Evolutionary conservation across 2,888 invertebrate species (phyloP).

Genomic region (Callimorpha dominula): DNA sequence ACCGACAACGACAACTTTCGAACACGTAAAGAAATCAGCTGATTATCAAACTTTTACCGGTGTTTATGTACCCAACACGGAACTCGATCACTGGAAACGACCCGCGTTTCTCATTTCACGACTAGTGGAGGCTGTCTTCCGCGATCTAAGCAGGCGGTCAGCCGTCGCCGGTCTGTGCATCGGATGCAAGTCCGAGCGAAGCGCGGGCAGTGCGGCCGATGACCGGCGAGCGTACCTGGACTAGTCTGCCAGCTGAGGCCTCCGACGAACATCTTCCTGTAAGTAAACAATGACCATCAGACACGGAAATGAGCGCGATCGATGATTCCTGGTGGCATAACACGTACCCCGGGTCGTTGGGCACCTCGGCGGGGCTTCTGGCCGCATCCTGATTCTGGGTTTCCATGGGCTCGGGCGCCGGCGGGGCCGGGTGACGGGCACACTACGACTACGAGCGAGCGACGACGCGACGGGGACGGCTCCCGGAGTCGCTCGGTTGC

Average conservation of each 20-base stretch:
- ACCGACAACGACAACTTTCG: slow-evolving; percentile 65
- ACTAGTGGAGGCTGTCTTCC: slow-evolving; percentile 58
- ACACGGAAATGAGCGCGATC: slow-evolving; percentile 57
- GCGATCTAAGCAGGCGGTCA: slow-evolving; percentile 63
- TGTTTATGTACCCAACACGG: slow-evolving; percentile 73
- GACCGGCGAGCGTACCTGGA: slow-evolving; percentile 93
- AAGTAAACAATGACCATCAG: slow-evolving; percentile 88
- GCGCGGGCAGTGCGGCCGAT: slow-evolving; percentile 67
- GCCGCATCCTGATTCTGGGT: slow-evolving; percentile 93
- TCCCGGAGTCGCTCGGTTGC: slow-evolving; percentile 88
- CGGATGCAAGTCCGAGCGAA: slow-evolving; percentile 75
- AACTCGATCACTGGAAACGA: slow-evolving; percentile 72
- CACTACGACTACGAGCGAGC: slow-evolving; percentile 88
- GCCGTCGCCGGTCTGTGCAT: slow-evolving; percentile 69
- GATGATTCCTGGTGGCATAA: slow-evolving; percentile 42
- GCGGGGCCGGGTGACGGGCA: slow-evolving; percentile 76
- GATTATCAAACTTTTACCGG: slow-evolving; percentile 84
- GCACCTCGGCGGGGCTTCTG: slow-evolving; percentile 95
- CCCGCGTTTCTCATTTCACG: slow-evolving; percentile 60
- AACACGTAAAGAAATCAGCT: slow-evolving; percentile 79
- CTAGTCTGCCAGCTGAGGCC: slow-evolving; percentile 99
- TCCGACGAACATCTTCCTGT: slow-evolving; percentile 99
- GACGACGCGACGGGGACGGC: slow-evolving; percentile 87
- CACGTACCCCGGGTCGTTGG: slow-evolving; percentile 97
- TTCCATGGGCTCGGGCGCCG: slow-evolving; percentile 88